A percentile compares a stretch with the other conserved stretches of the same genome.
These are phyloP conservation scores for Andrena chrysosceles DNA, from an alignment of 2,888 invertebrate species.

Conservation along the genomic window DNA sequence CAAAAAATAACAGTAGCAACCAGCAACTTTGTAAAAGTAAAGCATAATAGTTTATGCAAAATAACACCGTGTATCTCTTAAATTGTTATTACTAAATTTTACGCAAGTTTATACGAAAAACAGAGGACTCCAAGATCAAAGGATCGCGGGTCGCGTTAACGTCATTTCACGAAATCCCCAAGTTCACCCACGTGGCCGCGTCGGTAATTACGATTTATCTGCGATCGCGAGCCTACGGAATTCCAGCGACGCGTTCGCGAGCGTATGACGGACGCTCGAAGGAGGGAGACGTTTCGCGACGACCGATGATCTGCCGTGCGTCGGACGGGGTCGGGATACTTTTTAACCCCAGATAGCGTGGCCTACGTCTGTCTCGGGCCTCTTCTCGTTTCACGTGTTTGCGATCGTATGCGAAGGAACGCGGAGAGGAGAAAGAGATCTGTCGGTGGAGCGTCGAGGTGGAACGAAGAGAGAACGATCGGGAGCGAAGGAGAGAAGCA, in stretches of 20 bases:
- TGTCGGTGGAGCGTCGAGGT: constrained; percentile 9
- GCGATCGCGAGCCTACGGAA: constrained; percentile 26
- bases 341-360: constrained; percentile 59
- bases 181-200: background rate
- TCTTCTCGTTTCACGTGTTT: constrained; percentile 22
- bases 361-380: constrained; percentile 32
- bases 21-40: too few species aligned
- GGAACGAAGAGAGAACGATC: constrained; percentile 1
- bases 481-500: constrained; percentile 12
- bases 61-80: too few species aligned
- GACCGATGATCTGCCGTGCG: constrained; percentile 26
- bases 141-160: too few species aligned
- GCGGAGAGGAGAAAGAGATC: constrained; percentile 31
- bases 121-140: too few species aligned
- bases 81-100: too few species aligned
- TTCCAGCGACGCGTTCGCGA: constrained; percentile 27
- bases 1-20: too few species aligned
- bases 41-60: too few species aligned
- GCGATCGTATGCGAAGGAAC: background rate
- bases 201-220: constrained; percentile 45
- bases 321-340: constrained; percentile 50
- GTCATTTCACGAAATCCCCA: background rate
- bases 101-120: too few species aligned
- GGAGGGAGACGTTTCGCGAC: constrained; percentile 35
- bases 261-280: background rate